phyloP scores from a whole-genome alignment of 2,797 vertebrate species.

The Halcyon badia region DNA sequence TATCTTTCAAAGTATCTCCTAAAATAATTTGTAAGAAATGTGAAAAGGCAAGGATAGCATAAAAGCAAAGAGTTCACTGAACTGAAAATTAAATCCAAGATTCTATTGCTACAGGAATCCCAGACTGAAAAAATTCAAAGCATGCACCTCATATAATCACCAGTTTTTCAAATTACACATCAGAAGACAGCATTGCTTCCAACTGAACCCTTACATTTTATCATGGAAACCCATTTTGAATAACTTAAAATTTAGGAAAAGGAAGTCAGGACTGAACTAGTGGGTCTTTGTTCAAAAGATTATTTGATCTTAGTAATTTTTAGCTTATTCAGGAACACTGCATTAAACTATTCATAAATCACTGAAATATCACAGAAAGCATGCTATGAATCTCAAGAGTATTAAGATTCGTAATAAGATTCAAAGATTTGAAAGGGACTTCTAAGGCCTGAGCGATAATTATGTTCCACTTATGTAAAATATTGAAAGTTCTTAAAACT shows the following conservation, averaged over 20 bases:
- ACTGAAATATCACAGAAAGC: not conserved
- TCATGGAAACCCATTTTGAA: not conserved
- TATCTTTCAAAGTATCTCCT: not conserved
- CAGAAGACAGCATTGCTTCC: not conserved
- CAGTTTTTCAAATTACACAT: not conserved
- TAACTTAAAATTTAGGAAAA: conserved; percentile 76
- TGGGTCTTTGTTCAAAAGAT: not conserved
- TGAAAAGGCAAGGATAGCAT: not conserved
- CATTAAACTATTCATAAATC: not conserved
- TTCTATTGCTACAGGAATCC: conserved; percentile 17
- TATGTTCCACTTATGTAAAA: not conserved
- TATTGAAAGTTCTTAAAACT: not conserved
- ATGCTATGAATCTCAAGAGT: not conserved
- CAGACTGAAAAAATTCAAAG: conserved; percentile 12
- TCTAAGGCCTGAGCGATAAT: not conserved
- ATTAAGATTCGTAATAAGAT: not conserved
- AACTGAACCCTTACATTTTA: not conserved
- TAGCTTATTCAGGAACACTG: not conserved
- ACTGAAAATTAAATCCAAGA: not conserved
- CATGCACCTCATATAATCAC: not conserved
- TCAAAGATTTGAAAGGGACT: not conserved
- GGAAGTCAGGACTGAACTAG: conserved; percentile 50
- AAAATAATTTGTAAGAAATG: not conserved
- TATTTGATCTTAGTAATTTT: not conserved
- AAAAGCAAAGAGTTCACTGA: not conserved